Base-by-base conservation (phyloP, 2,797 vertebrate species). In the Muraenolepis orangiensis region DNA sequence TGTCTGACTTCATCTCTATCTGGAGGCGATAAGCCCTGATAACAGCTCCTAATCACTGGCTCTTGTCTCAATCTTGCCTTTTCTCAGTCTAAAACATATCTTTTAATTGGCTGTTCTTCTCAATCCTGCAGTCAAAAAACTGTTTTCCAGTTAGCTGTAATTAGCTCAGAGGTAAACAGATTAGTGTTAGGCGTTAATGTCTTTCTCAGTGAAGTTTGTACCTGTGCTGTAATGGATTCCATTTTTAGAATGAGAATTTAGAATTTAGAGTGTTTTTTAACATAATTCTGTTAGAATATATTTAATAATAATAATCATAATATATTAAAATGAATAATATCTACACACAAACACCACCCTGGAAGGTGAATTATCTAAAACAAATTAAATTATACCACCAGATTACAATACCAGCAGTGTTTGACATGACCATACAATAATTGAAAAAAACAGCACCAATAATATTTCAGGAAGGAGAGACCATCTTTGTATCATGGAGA, bases 41-140 rank as follows among this genome's bases (percentile, higher is more conserved):
- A 74, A 81, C 82, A 82, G 73, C 82, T 81, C 32, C 28, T 86
- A 86, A 88, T 87, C 83, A 0, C 66, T 66, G 82, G 76, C 69
- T 20, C 57, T 38, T 73, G 46, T 81, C 72, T 75, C 72, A 64
- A 71, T 42, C 38, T 72, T 67, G 34, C 32, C 66, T 78, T 74
- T 80, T 74, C 73, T 71, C 23, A 57, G 70, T 57, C 51, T 57
- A n/a, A 6, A 57, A 57, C 10, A 20, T 4, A 8, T 57, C 8
- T 57, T 61, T 1, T 61, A 61, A 61, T 61, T 23, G 32, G 32
- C 32, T 34, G 32, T 13, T 61, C 51, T 11, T 23, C 20, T n/a
- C 51, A 61, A 61, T 61, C 51, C 51, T 61, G 20, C 51, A 61
- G 51, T 61, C 51, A 61, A 23, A 61, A 61, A 7, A 61, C 51